These are phyloP conservation scores for Aleiodes testaceus DNA, from an alignment of 2,888 invertebrate genomes.

Conservation along the genomic window DNA sequence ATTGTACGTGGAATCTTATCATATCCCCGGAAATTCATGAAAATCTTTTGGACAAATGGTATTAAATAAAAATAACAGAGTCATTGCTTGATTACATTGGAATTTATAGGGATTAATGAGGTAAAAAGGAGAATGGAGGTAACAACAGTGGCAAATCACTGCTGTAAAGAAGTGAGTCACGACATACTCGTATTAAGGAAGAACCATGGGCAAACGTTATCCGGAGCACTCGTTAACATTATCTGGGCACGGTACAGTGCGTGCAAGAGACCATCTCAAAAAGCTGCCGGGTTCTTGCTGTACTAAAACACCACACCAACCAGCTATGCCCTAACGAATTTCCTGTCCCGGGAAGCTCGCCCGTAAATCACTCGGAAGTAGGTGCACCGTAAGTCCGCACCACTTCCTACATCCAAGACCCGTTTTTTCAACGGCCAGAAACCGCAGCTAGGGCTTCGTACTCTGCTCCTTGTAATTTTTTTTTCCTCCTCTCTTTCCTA, in stretches of 20 bases:
- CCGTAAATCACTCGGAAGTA: conserved; percentile 65
- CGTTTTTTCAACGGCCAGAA: conserved; percentile 48
- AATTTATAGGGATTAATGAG: conserved; percentile 51
- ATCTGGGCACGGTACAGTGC: conserved; percentile 61
- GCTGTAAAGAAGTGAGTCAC: conserved; percentile 60
- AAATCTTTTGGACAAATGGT: neutral
- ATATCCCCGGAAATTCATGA: neutral
- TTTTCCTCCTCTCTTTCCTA: too few species aligned
- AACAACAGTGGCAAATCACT: conserved; percentile 29
- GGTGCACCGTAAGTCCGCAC: conserved; percentile 49
- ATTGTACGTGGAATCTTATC: conserved; percentile 1
- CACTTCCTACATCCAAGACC: conserved; percentile 49
- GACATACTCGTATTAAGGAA: conserved; percentile 64
- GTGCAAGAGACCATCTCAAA: conserved; percentile 67
- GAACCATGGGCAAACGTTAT: conserved; percentile 57
- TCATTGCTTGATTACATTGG: conserved; percentile 29
- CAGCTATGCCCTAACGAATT: conserved; percentile 68
- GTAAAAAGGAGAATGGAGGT: conserved; percentile 38
- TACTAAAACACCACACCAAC: conserved; percentile 21
- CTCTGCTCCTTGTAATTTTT: conserved; percentile 35
- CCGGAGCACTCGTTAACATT: conserved; percentile 65
- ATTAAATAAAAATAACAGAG: conserved; percentile 3
- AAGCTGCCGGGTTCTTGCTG: conserved; percentile 44
- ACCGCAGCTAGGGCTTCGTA: conserved; percentile 45
- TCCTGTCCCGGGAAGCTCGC: conserved; percentile 64